phyloP scores from a whole-genome alignment of 1,140 invertebrate species.

The Aphidius gifuensis region DNA sequence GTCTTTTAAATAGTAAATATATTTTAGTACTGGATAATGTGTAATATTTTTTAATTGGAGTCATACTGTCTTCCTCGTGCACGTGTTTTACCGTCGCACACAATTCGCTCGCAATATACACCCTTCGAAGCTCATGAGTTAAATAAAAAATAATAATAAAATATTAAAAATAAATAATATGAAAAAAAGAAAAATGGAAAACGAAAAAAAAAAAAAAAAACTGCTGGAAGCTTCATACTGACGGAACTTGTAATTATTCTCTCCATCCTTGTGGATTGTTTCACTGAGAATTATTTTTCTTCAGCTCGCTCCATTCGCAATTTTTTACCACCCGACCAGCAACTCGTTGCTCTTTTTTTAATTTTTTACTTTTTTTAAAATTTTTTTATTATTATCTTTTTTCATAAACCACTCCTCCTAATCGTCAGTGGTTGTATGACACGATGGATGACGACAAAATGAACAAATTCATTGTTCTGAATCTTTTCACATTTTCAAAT shows the following conservation, averaged over 20 bases:
- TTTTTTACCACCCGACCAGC: conserved; percentile 5
- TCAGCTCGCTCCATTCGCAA: conserved; percentile 12
- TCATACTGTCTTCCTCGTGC: conserved; percentile 23
- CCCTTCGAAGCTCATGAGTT: conserved; percentile 16
- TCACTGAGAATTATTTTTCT: conserved; percentile 39
- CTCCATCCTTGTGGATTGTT: conserved; percentile 45
- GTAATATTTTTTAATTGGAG: conserved; percentile 56
- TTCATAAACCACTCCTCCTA: neutral
- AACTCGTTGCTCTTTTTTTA: conserved; percentile 4
- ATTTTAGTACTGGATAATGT: conserved; percentile 51
- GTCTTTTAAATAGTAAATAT: conserved; percentile 51
- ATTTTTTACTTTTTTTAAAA: neutral
- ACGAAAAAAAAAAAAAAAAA: conserved; percentile 21
- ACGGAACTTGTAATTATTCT: conserved; percentile 46
- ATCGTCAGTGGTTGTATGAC: neutral
- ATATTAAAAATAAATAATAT: too few relatives aligned
- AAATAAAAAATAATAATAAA: too few relatives aligned
- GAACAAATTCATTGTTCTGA: too few relatives aligned
- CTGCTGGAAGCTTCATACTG: conserved; percentile 35
- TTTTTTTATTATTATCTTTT: neutral
- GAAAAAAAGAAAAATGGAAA: too few relatives aligned
- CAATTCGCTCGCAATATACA: neutral
- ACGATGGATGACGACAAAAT: too few relatives aligned
- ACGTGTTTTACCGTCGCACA: neutral
- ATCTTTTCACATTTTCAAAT: too few relatives aligned